Base-by-base conservation (phyloP, 2,113 vertebrate species). In the Passer domesticus region DNA sequence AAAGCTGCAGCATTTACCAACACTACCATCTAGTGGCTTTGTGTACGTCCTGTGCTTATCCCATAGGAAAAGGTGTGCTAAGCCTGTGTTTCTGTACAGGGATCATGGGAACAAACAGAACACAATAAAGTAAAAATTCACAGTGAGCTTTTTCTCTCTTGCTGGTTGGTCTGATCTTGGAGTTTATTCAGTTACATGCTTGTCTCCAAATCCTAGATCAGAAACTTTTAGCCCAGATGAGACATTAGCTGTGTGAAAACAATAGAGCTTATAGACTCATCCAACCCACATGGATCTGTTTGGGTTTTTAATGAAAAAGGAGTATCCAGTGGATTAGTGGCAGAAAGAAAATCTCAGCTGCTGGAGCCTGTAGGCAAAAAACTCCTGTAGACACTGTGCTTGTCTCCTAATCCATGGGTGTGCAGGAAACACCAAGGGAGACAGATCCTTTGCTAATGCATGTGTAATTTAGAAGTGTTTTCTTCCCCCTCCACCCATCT, bases 21-120 rank as follows among this genome's bases (percentile, higher is more conserved):
- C 79, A 94, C 89, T 95, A 95, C 96, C 97, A 97, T 95, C 95
- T 95, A 97, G 96, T 83, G 93, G 85, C 81, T 92, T 19, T 27
- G 43, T 25, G 41, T 56, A 15, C 55, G 31, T 37, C 53, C 70
- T 64, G 31, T 2, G 1, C 52, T 86, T 81, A 37, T 73, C 88
- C 80, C 80, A 6, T 5, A 69, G 83, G 76, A 75, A 44, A 67
- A 82, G 64, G 73, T 90, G 72, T 83, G 58, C 47, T 93, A 92
- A 97, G 80, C 69, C 56, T 70, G 50, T 10, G 3, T 75, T 91
- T 93, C 90, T 93, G 15, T 53, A 3, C 6, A 30, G 58, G 55
- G 90, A 92, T 89, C 69, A 46, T 47, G 67, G 83, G 64, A 94
- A 82, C 73, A 95, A 95, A 81, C 33, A 67, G 2, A 89, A n/a